Evolutionary conservation across 2,797 vertebrate species (phyloP), one percentile per base, ranked within the genome.

Genomic region (Simalia tracyae): DNA sequence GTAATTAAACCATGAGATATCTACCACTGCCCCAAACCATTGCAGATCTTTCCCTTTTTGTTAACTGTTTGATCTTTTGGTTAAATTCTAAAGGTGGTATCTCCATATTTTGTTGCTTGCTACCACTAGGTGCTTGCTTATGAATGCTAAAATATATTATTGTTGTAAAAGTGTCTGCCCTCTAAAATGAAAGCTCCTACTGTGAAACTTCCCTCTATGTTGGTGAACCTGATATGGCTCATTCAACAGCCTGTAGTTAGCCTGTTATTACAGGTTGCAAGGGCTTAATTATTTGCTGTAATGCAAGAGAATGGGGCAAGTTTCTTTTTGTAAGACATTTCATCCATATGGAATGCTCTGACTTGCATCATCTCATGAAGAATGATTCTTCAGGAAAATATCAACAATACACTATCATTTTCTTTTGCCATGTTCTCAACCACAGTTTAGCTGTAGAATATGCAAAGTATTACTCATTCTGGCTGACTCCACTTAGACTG

Each of bases 381-480:
- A 92, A 91, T 19, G 93, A 5, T 87, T 94, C 91, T 90, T 93
- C 88, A 84, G 46, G 17, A n/a, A 26, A 76, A 42, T 76, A 76
- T 42, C 31, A 76, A 76, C 17, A 76, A 7, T 76, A 42, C 31
- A 76, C 31, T 19, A 42, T 42, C 14, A 76, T 76, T 24, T 59
- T 22, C 56, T 6, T 28, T 60, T 28, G 24, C 59, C 59, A 42
- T 46, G n/a, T 72, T 61, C 63, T 92, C 63, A 60, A 93, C 93
- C 89, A 57, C 56, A 17, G n/a, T 88, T 59, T 60, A 90, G 61
- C 95, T 90, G 81, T 6, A 92, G 90, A 87, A 90, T 90, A 94
- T 94, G 94, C 94, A 96, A 94, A 95, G 91, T 94, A 84, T 94
- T 91, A 93, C 88, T 95, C 95, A 93, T 86, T 95, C 84, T 89